Percentiles rank a stretch among this genome's conserved stretches.
These are phyloP conservation scores for Equus przewalskii DNA, from an alignment of 2,113 vertebrate species.

Conservation along the genomic window DNA sequence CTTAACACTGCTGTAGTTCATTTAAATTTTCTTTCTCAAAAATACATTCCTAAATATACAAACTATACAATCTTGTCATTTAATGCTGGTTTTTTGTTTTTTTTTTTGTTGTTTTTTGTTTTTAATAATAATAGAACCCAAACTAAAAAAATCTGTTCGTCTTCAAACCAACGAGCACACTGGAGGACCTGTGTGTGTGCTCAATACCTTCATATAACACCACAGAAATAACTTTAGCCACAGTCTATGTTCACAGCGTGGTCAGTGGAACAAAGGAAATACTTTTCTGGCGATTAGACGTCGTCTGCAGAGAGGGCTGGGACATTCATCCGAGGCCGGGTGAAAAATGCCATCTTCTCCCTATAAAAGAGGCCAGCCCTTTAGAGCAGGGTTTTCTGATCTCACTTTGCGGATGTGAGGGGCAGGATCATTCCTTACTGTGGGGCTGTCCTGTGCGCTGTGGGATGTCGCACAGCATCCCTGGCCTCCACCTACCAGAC, in stretches of 20 bases:
- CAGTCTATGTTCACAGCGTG: constrained; percentile 81
- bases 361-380: constrained; percentile 85
- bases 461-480: neutral
- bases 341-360: constrained; percentile 99
- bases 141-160: constrained; percentile 83
- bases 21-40: constrained; percentile 91
- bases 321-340: constrained; percentile 94
- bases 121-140: constrained; percentile 84
- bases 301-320: constrained; percentile 94
- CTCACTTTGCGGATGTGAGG: fast-evolving
- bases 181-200: constrained; percentile 81
- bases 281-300: constrained; percentile 91
- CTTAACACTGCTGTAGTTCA: constrained; percentile 86
- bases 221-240: constrained; percentile 89
- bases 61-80: constrained; percentile 91
- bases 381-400: neutral
- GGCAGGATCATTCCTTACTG: neutral
- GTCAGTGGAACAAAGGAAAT: constrained; percentile 86
- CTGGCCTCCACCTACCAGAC: neutral
- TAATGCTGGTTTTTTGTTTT: constrained; percentile 89
- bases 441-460: neutral
- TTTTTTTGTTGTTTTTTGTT: neutral
- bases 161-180: constrained; percentile 83
- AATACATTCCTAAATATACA: constrained; percentile 94
- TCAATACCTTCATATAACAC: constrained; percentile 89